Conservation (phyloP, 2,888 invertebrate genomes). For the Zaprionus lineosus region DNA sequence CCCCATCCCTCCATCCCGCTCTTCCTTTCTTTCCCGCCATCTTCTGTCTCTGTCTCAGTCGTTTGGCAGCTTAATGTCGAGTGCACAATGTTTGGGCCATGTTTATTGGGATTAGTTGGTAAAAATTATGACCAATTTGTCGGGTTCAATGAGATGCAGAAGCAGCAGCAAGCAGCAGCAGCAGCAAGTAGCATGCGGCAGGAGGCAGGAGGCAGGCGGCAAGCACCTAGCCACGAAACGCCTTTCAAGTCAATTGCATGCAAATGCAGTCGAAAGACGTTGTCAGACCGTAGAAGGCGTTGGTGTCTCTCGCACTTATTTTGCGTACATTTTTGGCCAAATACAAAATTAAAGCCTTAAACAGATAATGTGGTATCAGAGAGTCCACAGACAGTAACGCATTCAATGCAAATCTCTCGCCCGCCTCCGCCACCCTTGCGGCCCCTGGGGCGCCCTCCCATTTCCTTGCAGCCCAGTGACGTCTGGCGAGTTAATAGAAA, state of each 20-base stretch:
- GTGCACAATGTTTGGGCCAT: conserved; percentile 72
- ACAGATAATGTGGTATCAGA: conserved; percentile 75
- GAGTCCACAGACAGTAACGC: conserved; percentile 37
- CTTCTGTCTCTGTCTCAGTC: conserved; percentile 7
- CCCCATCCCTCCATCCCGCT: conserved; percentile 1
- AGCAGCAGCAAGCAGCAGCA: conserved; percentile 15
- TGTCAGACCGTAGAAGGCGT: conserved; percentile 69
- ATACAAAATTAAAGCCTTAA: conserved; percentile 78
- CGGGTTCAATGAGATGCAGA: conserved; percentile 64
- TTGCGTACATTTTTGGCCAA: conserved; percentile 77
- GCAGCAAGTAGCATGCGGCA: conserved; percentile 9
- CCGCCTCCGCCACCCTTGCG: conserved; percentile 2
- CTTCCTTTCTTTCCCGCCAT: not conserved
- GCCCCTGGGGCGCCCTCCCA: not conserved
- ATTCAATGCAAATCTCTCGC: conserved; percentile 73
- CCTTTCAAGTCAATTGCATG: conserved; percentile 77
- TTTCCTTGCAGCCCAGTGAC: conserved; percentile 30
- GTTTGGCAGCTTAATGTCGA: conserved; percentile 76
- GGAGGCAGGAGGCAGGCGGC: conserved; percentile 5
- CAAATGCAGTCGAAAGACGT: conserved; percentile 51
- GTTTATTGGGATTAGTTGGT: conserved; percentile 80
- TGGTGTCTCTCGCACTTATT: conserved; percentile 66
- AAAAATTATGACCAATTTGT: conserved; percentile 80
- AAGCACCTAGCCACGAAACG: conserved; percentile 8
- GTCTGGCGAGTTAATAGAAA: conserved; percentile 75